Percentiles rank a stretch among this genome's conserved stretches.
Evolutionary conservation across 2,797 vertebrate species (phyloP).

Genomic region (Myoxocephalus aenaeus): DNA sequence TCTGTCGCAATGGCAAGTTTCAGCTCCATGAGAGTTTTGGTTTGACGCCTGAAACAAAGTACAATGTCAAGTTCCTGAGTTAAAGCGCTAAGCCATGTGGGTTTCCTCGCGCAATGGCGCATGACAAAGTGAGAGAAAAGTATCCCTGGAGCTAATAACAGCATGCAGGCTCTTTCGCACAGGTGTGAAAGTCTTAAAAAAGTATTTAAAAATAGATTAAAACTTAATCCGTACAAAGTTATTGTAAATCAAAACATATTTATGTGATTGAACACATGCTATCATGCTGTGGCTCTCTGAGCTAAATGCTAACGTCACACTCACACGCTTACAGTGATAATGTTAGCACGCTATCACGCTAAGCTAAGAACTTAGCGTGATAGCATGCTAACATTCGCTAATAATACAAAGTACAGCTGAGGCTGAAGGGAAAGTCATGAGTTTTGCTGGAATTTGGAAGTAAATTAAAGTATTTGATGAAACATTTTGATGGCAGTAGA

Average conservation of each 20-base stretch:
- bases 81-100: constrained; percentile 2
- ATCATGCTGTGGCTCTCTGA: neutral
- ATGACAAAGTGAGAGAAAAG: neutral
- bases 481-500: neutral
- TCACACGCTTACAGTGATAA: neutral
- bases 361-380: neutral
- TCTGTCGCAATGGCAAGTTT: constrained; percentile 23
- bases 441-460: neutral
- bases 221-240: neutral
- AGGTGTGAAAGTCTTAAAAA: neutral
- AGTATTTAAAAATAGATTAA: neutral
- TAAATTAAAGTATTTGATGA: too few relatives aligned
- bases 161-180: neutral
- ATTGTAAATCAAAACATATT: neutral
- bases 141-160: neutral
- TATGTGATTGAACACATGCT: neutral
- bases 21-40: constrained; percentile 4
- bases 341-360: neutral
- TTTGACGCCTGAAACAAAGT: constrained; percentile 40
- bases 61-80: neutral
- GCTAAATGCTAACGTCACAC: neutral
- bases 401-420: neutral
- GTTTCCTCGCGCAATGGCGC: constrained; percentile 1
- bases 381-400: neutral
- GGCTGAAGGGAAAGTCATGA: neutral